These are phyloP conservation scores for Falco cherrug DNA, from an alignment of 2,797 vertebrate genomes.

Conservation along the genomic window DNA sequence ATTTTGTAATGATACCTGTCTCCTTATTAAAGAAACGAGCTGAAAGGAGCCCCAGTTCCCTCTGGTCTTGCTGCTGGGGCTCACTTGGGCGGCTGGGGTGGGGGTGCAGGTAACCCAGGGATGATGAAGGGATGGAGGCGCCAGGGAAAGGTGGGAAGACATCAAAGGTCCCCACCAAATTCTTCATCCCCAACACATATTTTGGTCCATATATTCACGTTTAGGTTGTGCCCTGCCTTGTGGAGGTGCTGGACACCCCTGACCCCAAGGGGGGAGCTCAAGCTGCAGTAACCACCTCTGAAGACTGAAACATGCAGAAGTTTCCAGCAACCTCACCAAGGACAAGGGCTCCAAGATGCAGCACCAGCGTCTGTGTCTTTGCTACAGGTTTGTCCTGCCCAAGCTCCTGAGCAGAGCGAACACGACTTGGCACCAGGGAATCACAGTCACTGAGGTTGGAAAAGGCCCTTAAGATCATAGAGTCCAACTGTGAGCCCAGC, in stretches of 20 bases:
- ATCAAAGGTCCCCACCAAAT: not conserved
- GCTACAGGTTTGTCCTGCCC: not conserved
- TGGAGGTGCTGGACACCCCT: not conserved
- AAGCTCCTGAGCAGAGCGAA: not conserved
- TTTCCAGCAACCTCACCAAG: not conserved
- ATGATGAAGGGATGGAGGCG: not conserved
- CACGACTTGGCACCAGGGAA: not conserved
- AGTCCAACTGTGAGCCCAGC: too few relatives aligned
- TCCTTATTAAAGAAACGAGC: conserved; percentile 85
- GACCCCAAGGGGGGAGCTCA: not conserved
- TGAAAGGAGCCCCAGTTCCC: conserved; percentile 60
- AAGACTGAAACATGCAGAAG: accelerated
- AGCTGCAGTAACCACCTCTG: accelerated
- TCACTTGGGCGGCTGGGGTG: accelerated
- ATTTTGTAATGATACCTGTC: conserved; percentile 81
- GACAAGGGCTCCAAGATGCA: not conserved
- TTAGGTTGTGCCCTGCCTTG: not conserved
- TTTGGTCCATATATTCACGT: not conserved
- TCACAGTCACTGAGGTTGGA: too few relatives aligned
- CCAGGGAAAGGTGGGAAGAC: not conserved
- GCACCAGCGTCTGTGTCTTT: accelerated
- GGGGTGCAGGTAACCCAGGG: not conserved
- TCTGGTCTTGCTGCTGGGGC: not conserved
- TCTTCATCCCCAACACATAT: accelerated
- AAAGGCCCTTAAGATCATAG: too few relatives aligned